Evolutionary conservation across 2,888 invertebrate species (phyloP), one percentile per base, ranked within the genome.

Genomic region (Erebia palarica): DNA sequence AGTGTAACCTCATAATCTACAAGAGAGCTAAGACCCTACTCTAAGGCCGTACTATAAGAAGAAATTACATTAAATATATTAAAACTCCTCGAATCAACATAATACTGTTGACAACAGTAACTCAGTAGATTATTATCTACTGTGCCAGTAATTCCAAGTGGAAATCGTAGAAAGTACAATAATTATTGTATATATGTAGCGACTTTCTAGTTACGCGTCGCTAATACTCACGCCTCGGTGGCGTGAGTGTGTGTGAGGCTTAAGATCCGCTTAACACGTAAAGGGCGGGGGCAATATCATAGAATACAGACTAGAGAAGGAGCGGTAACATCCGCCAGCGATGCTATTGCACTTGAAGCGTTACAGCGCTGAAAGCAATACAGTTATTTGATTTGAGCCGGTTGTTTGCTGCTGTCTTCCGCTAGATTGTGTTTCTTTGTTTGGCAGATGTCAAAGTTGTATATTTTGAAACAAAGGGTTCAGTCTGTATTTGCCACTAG

Each of bases 341-440:
- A 88, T 88, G 88, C 89, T 91, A 91, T 92, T 92, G 92, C 92
- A 92, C 91, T 92, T 90, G 90, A 91, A 91, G 91, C 90, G 86
- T 91, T 92, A 91, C 91, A 92, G 89, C 91, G 92, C 92, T 92
- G 89, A 90, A 91, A 92, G 92, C 92, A 92, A 92, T 92, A 93
- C 91, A 91, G 91, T 93, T 93, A 93, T 93, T 93, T 93, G 92
- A 92, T 93, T 93, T 92, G 92, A 92, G 91, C 86, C 91, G 91
- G 86, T 86, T 90, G 88, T 91, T 88, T 89, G 87, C 90, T 84
- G 82, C 86, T 86, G 90, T 88, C 90, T 92, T 91, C 88, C 86
- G 84, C 83, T 86, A 90, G 89, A 91, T 92, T 92, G 90, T 92
- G 90, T 92, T 92, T 92, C 86, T 91, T 89, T 87, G 90, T 92